Evolutionary conservation across 1,140 invertebrate species (phyloP).

Genomic region (Babylonia areolata): DNA sequence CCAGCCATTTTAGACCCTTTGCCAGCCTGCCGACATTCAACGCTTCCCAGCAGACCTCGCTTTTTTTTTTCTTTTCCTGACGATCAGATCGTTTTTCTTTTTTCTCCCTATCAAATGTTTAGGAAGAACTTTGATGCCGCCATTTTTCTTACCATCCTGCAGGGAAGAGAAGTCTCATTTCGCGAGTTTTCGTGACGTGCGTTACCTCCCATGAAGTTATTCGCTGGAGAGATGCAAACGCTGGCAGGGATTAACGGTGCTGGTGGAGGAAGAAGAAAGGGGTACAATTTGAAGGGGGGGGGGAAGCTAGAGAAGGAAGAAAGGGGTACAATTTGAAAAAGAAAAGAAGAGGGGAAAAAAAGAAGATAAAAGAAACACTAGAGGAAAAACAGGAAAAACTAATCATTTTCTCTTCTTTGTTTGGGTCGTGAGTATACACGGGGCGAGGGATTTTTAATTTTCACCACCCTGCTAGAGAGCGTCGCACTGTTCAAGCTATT

Average conservation of each 20-base stretch:
- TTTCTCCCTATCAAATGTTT: neutral
- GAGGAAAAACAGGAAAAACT: conserved; percentile 24
- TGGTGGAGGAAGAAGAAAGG: neutral
- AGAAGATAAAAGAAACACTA: neutral
- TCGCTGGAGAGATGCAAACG: neutral
- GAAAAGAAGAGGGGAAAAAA: neutral
- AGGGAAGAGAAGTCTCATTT: conserved; percentile 27
- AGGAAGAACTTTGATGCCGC: conserved; percentile 25
- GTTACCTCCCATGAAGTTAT: conserved; percentile 39
- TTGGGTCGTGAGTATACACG: neutral
- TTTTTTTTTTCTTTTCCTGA: neutral
- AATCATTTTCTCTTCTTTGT: neutral
- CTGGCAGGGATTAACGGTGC: neutral
- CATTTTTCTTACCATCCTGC: neutral
- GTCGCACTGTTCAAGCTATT: neutral
- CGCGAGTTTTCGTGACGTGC: neutral
- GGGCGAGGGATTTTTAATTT: conserved; percentile 24
- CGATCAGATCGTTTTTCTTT: neutral
- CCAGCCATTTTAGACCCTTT: conserved; percentile 24
- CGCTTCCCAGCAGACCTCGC: neutral
- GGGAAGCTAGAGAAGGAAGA: neutral
- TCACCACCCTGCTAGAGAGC: neutral
- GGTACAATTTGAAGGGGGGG: neutral
- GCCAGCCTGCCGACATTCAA: conserved; percentile 9
- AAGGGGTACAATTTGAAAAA: neutral